phyloP scores from a whole-genome alignment of 2,113 vertebrate genomes.

The Lepidothrix coronata region DNA sequence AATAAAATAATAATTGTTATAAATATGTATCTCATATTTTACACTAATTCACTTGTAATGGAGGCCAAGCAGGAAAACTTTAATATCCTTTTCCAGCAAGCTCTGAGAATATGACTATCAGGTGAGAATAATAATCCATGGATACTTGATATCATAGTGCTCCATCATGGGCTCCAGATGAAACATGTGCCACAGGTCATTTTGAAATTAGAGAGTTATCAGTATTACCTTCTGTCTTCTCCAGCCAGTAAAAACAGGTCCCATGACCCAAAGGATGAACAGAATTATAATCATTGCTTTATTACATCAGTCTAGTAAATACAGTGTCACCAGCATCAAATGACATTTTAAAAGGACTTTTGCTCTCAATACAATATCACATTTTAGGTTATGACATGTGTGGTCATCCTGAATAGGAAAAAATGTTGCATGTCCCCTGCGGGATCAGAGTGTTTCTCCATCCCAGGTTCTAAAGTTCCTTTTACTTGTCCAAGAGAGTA shows the following conservation, averaged over 20 bases:
- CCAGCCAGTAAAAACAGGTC: background rate
- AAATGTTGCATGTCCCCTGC: background rate
- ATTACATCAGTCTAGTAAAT: background rate
- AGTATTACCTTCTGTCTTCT: background rate
- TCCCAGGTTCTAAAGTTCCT: background rate
- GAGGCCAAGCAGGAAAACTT: background rate
- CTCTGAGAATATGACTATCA: background rate
- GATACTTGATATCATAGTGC: background rate
- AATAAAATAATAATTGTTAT: conserved; percentile 50
- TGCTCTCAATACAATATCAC: background rate
- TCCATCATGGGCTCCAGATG: background rate
- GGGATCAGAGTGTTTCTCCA: background rate
- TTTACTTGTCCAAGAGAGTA: background rate
- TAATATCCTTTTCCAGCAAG: background rate
- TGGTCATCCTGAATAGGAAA: background rate
- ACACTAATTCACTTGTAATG: background rate
- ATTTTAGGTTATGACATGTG: background rate
- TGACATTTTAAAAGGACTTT: conserved; percentile 3
- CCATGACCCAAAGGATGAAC: background rate
- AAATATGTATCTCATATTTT: conserved; percentile 15
- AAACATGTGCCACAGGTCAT: background rate
- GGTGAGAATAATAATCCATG: background rate
- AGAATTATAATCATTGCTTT: background rate
- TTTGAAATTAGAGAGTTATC: background rate
- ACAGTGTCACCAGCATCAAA: background rate